A percentile compares a stretch with the other conserved stretches of the same genome.
These are phyloP conservation scores for Cavia aperea DNA, from an alignment of 2,113 vertebrate species.

Conservation along the genomic window DNA sequence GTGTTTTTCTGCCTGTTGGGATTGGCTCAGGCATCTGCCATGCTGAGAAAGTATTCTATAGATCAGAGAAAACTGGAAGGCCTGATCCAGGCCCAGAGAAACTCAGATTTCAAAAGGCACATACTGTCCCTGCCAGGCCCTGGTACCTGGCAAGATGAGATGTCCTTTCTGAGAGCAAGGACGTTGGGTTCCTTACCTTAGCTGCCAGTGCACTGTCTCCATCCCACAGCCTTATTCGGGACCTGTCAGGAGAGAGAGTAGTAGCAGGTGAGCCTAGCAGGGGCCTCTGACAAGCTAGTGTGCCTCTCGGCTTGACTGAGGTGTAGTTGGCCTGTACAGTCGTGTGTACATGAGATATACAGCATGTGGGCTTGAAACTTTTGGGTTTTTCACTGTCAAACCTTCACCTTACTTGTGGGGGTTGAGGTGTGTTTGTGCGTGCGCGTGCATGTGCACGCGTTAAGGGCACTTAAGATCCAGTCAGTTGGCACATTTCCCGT, in stretches of 20 bases:
- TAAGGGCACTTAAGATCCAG: background rate
- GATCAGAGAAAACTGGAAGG: background rate
- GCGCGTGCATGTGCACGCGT: no score
- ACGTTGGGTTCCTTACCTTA: background rate
- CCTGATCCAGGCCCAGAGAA: background rate
- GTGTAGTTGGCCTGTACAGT: background rate
- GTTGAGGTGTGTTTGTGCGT: background rate
- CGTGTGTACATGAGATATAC: background rate
- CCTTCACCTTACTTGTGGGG: background rate
- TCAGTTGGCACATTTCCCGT: background rate
- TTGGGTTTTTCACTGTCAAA: background rate
- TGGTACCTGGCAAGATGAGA: accelerated
- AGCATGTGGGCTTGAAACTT: background rate
- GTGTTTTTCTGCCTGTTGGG: background rate
- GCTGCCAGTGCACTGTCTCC: accelerated
- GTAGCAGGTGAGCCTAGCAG: background rate
- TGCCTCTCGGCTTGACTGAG: background rate
- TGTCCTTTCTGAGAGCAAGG: no score
- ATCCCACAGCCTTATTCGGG: background rate
- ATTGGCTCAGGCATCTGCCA: background rate
- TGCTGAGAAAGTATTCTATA: background rate
- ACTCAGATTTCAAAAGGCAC: no score
- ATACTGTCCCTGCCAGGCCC: background rate
- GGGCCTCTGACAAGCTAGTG: background rate
- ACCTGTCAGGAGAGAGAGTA: background rate